Evolutionary conservation across 2,797 vertebrate genomes (phyloP).

Genomic region (Cottoperca gobio): DNA sequence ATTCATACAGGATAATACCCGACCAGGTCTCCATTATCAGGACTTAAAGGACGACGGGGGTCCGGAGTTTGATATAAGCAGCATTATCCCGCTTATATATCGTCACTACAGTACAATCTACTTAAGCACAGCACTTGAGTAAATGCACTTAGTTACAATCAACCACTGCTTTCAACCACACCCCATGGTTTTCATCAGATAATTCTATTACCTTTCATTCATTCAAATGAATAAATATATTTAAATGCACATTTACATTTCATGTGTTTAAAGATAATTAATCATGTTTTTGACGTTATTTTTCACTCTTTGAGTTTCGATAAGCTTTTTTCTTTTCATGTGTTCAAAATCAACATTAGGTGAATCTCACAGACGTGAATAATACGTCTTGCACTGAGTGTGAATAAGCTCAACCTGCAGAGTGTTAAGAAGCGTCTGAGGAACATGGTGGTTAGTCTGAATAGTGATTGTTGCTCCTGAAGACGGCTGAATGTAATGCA

Average conservation of each 20-base stretch:
- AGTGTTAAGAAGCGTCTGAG: constrained; percentile 1
- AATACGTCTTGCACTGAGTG: neutral
- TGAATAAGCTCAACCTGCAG: neutral
- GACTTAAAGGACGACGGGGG: too few species aligned
- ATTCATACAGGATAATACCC: too few species aligned
- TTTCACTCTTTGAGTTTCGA: neutral
- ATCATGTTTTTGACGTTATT: neutral
- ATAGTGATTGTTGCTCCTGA: neutral
- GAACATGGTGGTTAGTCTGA: constrained; percentile 1
- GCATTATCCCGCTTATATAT: too few species aligned
- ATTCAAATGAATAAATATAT: neutral
- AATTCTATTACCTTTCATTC: neutral
- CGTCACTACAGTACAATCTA: too few species aligned
- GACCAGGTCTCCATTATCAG: too few species aligned
- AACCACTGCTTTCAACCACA: neutral
- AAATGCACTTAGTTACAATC: too few species aligned
- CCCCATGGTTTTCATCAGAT: neutral
- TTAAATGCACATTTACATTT: neutral
- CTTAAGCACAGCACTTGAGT: too few species aligned
- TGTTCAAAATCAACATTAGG: neutral
- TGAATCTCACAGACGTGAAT: too few species aligned
- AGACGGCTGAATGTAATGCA: constrained; percentile 27
- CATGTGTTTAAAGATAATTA: neutral
- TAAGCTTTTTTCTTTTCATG: neutral
- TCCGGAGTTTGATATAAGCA: too few species aligned